A percentile compares a stretch with the other conserved stretches of the same genome.
Conservation (phyloP, 2,113 vertebrate genomes). For the Phalacrocorax carbo region DNA sequence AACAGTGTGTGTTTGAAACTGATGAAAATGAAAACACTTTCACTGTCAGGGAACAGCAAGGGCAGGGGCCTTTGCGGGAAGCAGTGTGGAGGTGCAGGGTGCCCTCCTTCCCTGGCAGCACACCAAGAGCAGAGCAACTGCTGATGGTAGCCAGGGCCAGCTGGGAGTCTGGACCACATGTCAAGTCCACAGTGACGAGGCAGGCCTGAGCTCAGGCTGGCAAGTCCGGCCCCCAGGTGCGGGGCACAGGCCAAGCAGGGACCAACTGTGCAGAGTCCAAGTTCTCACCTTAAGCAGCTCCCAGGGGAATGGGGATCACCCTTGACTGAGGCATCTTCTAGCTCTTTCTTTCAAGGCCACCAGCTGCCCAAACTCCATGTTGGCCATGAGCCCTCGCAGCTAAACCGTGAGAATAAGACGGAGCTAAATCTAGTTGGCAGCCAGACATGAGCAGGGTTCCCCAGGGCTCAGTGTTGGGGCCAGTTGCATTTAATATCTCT, state of each 20-base stretch:
- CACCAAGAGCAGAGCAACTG: too few relatives aligned
- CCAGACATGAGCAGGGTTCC: too few relatives aligned
- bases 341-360: not conserved
- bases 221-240: not conserved
- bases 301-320: not conserved
- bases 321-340: not conserved
- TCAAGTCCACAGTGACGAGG: too few relatives aligned
- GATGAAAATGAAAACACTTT: not conserved
- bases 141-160: not conserved
- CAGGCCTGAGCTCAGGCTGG: accelerated
- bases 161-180: not conserved
- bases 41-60: not conserved
- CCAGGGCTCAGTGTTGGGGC: too few relatives aligned
- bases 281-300: not conserved
- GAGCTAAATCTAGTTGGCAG: too few relatives aligned
- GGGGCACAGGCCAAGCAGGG: too few relatives aligned
- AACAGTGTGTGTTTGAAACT: not conserved
- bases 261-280: not conserved
- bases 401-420: not conserved
- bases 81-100: not conserved
- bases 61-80: too few relatives aligned
- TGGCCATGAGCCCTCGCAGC: not conserved
- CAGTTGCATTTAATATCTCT: too few relatives aligned
- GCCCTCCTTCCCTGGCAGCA: not conserved
- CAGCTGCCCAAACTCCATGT: not conserved